Conservation (phyloP, 2,888 invertebrate genomes). For the Tuta absoluta region DNA sequence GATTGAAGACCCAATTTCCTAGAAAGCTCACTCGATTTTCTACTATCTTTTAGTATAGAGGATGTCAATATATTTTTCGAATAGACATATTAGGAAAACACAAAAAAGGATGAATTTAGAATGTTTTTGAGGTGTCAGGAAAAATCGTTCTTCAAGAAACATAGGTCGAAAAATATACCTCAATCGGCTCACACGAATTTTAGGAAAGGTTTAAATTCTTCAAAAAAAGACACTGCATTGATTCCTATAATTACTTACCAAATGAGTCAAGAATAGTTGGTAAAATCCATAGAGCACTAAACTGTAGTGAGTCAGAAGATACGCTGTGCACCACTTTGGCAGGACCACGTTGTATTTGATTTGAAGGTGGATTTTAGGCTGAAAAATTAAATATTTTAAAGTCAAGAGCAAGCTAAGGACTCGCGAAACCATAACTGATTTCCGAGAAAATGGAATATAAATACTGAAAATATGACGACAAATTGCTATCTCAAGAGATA, state of each 20-base stretch:
- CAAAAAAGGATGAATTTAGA: background rate
- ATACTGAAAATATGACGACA: no score
- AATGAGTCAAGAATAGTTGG: constrained; percentile 76
- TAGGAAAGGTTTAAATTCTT: no score
- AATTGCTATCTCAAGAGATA: no score
- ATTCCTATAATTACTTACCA: constrained; percentile 72
- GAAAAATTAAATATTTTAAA: constrained; percentile 32
- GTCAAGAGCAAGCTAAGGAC: no score
- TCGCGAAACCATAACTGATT: no score
- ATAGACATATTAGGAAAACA: background rate
- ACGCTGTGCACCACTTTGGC: constrained; percentile 83
- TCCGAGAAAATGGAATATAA: no score
- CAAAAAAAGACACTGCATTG: no score
- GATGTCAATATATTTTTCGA: background rate
- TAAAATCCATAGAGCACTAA: constrained; percentile 82
- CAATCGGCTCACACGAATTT: no score
- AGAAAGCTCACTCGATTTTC: constrained; percentile 15
- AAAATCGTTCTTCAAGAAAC: no score
- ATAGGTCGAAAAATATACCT: background rate
- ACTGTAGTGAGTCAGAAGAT: constrained; percentile 83
- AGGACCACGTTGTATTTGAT: constrained; percentile 83
- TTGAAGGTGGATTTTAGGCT: constrained; percentile 78
- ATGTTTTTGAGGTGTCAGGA: background rate
- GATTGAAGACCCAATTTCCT: constrained; percentile 15
- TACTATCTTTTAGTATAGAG: background rate